These are phyloP conservation scores for Trogon surrucura DNA, from an alignment of 2,113 vertebrate species.

Conservation along the genomic window DNA sequence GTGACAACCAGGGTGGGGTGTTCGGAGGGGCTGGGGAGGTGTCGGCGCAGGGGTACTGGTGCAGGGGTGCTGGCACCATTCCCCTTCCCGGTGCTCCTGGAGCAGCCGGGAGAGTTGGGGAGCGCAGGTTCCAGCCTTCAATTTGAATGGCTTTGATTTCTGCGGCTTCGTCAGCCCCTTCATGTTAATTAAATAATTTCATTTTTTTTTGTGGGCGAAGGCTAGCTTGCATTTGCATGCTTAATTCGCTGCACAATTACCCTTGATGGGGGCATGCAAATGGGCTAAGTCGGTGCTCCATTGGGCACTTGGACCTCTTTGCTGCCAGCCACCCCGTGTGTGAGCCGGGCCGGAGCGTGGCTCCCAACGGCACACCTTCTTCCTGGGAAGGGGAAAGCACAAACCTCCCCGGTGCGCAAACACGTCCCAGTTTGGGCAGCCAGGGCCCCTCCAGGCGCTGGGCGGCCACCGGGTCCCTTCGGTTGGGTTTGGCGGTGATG, in stretches of 20 bases:
- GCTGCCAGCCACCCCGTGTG: neutral
- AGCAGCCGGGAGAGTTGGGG: neutral
- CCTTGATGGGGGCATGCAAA: constrained; percentile 24
- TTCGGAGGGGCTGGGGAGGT: accelerated
- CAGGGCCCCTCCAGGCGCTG: neutral
- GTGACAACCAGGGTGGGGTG: accelerated
- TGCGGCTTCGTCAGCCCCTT: neutral
- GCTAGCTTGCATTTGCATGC: constrained; percentile 32
- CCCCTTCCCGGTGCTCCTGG: neutral
- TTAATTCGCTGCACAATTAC: constrained; percentile 32
- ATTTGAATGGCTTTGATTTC: constrained; percentile 71
- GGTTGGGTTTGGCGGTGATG: accelerated
- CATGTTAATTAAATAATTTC: constrained; percentile 26
- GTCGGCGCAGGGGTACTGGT: neutral
- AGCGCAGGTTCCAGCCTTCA: neutral
- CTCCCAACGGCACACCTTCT: neutral
- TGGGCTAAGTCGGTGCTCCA: neutral
- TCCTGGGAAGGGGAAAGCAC: neutral
- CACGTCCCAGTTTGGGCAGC: accelerated
- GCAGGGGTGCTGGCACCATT: neutral
- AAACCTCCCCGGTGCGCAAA: neutral
- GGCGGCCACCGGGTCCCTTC: neutral
- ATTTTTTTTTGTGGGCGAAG: constrained; percentile 29
- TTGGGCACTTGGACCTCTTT: neutral
- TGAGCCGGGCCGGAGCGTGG: neutral